Evolutionary conservation across 2,797 vertebrate genomes (phyloP), one percentile per base, ranked within the genome.

Genomic region (Phrynocephalus guinanensis): DNA sequence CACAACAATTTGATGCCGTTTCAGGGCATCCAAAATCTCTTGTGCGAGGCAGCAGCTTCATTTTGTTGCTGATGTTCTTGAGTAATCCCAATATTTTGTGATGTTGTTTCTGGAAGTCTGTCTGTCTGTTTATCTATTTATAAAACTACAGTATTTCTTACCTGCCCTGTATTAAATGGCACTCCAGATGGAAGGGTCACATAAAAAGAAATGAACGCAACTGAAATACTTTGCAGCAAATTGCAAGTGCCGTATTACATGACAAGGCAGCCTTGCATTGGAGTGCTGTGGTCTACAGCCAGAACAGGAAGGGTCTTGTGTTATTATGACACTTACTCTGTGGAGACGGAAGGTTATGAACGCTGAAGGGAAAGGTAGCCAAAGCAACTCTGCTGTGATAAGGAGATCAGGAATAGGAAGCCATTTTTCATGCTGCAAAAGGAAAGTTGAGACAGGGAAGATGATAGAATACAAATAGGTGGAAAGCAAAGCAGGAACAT

Each of bases 381-480:
- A 90, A 60, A 68, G 77, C 56, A 68, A 79, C 79, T 88, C 60
- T 5, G 0, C 10, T 86, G 8, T 0, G 91, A 91, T 94, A 91
- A 92, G 88, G 60, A 88, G 26, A 87, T 86, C 91, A 93, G 92
- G 93, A 94, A 93, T 90, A 78, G 91, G 91, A 93, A 95, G 91
- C 91, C 93, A 60, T 87, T 92, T 89, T 90, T 94, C 80, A 92
- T 90, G 48, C 79, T 83, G 67, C 26, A 44, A 85, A 38, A 90
- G 91, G 92, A 93, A 91, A 88, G 89, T 87, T 79, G 92, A 76
- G 93, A 92, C 92, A 92, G 66, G 0, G 0, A 92, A 85, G 80
- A 89, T 68, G 84, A 82, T 9, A 38, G 90, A 90, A 84, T 82
- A 30, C 60, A 70, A 70, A 83, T 48, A 71, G 52, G n/a, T 86